Percentiles rank a stretch among this genome's conserved stretches.
These are phyloP conservation scores for Eupeodes luniger DNA, from an alignment of 2,888 invertebrate species.

Conservation along the genomic window DNA sequence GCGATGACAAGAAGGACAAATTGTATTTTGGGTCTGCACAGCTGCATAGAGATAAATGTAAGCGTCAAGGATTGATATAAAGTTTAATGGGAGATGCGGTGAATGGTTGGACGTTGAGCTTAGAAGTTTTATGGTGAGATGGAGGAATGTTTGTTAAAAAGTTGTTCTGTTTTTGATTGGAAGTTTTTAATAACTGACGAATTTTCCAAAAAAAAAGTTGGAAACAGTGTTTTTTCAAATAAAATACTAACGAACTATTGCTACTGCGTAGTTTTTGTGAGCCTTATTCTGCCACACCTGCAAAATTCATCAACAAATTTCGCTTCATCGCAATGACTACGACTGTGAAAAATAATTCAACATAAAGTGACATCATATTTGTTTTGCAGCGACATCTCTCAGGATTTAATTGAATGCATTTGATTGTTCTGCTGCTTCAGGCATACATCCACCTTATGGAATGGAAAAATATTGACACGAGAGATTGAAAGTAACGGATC, in stretches of 20 bases:
- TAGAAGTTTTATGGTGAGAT: neutral
- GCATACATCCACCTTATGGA: neutral
- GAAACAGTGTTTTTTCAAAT: neutral
- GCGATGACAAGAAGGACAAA: slow-evolving; percentile 20
- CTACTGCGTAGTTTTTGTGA: no score
- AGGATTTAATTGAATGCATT: neutral
- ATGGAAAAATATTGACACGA: neutral
- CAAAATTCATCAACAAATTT: no score
- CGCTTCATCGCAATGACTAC: no score
- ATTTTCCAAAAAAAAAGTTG: neutral
- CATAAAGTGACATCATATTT: no score
- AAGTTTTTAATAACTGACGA: neutral
- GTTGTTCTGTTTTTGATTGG: neutral
- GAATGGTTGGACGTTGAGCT: neutral
- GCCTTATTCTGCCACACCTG: no score
- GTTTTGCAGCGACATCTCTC: neutral
- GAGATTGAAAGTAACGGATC: neutral
- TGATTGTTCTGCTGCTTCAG: neutral
- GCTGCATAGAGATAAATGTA: neutral
- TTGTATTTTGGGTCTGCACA: slow-evolving; percentile 5
- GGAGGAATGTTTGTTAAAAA: neutral
- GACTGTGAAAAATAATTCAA: no score
- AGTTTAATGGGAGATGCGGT: neutral
- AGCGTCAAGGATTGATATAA: neutral
- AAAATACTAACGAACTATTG: no score